phyloP scores from a whole-genome alignment of 2,797 vertebrate species.

The Intellagama lesueurii region DNA sequence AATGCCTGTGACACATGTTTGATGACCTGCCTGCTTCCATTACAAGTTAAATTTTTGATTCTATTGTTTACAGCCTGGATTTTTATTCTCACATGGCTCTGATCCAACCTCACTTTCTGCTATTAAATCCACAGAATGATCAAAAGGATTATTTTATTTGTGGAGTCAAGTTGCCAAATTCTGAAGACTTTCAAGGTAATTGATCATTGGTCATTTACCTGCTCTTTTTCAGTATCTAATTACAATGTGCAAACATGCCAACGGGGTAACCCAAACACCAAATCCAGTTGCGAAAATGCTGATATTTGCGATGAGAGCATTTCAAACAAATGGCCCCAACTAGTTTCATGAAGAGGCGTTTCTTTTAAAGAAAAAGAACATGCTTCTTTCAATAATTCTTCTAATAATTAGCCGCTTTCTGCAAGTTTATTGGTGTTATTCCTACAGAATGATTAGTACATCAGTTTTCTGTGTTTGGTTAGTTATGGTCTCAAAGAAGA shows the following conservation, averaged over 20 bases:
- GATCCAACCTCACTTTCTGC: conserved; percentile 46
- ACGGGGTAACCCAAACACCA: background rate
- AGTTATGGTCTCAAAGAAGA: background rate
- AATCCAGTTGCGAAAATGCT: background rate
- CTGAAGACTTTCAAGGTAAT: conserved; percentile 99
- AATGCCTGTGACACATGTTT: background rate
- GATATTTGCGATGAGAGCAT: background rate
- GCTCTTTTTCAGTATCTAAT: background rate
- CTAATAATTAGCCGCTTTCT: background rate
- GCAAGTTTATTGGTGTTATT: background rate
- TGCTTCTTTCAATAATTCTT: background rate
- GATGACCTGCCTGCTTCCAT: conserved; percentile 27
- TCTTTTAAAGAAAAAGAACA: background rate
- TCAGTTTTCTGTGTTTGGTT: background rate
- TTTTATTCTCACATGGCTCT: background rate
- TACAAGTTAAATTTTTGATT: background rate
- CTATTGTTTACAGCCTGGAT: background rate
- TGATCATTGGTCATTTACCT: conserved; percentile 54
- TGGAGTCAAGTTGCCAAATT: conserved; percentile 97
- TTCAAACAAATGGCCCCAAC: background rate
- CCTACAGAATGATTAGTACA: background rate
- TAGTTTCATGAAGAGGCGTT: background rate
- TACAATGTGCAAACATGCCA: background rate
- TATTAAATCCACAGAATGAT: conserved; percentile 86
- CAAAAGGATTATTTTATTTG: conserved; percentile 97